phyloP scores from a whole-genome alignment of 2,113 vertebrate species.

The Chaetodon trifascialis region DNA sequence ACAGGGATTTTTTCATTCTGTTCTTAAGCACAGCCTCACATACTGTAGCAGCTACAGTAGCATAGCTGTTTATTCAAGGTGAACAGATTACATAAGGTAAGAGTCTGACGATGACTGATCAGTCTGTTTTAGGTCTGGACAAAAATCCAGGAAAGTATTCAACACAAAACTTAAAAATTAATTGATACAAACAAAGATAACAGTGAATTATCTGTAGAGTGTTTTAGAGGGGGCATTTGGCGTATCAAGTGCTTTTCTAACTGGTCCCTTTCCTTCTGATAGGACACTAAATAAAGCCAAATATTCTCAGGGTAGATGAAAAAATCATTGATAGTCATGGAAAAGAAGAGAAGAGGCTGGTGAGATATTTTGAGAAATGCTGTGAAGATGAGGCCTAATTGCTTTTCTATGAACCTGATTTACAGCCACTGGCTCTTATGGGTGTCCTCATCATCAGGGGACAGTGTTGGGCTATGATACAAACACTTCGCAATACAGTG shows the following conservation, averaged over 20 bases:
- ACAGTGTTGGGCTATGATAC: slow-evolving; percentile 25
- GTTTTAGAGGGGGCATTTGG: background rate
- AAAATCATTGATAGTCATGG: slow-evolving; percentile 38
- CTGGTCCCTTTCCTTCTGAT: slow-evolving; percentile 10
- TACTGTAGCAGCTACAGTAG: no score
- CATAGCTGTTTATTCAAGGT: no score
- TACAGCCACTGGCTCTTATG: slow-evolving; percentile 25
- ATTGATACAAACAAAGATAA: background rate
- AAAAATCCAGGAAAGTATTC: background rate
- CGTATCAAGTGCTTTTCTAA: slow-evolving; percentile 2
- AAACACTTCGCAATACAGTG: slow-evolving; percentile 36
- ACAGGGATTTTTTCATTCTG: no score
- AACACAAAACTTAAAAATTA: background rate
- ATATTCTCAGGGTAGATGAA: slow-evolving; percentile 22
- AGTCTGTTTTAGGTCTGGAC: background rate
- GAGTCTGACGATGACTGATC: background rate
- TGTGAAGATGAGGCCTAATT: slow-evolving; percentile 59
- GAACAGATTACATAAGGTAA: no score
- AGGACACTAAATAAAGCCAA: slow-evolving; percentile 9
- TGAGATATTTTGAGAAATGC: slow-evolving; percentile 52
- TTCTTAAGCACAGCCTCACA: no score
- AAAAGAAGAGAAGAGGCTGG: slow-evolving; percentile 22
- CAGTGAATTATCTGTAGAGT: background rate
- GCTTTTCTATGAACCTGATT: slow-evolving; percentile 63
- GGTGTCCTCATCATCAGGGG: slow-evolving; percentile 43